Base-by-base conservation (phyloP, 2,888 invertebrate species). In the Artemia sinica region DNA sequence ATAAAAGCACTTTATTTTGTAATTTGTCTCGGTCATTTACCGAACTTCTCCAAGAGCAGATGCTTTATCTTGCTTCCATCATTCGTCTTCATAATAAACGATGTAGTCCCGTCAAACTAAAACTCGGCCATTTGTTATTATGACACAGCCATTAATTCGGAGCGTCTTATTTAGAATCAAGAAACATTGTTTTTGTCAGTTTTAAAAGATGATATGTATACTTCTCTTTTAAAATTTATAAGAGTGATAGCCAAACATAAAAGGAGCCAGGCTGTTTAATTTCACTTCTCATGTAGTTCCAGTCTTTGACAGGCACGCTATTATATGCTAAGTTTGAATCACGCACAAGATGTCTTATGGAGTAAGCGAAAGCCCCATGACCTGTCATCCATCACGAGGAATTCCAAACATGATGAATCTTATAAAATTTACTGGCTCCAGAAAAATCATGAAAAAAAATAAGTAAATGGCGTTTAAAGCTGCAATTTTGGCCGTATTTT, bases 121-220 rank as follows among this genome's bases (percentile, higher is more conserved):
- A 58, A 58, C 63, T 58, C 10, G 63, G 63, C 28, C 63, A 58
- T 58, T 58, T 28, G 63, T 58, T 58, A 58, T 58, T 58, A 58
- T 58, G 63, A 58, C 63, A 58, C 12, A 11, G 28, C 12, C 63
- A 58, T 58, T 58, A 58, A 58, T 58, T 58, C 28, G 8, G 28
- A 58, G 63, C 10, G 63, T 58, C 63, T 58, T 58, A 58, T 58
- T 58, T 58, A 58, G 63, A 58, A 58, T 58, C 63, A 58, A 58
- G 63, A 58, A 9, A 58, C 14, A 58, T 58, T 58, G 63, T 28
- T 58, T 58, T 58, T 58, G 63, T 58, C 63, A 58, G 63, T 28
- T 58, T 58, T 58, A 58, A 58, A 58, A 58, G 10, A 58, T 58
- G 63, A 58, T n/a, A 58, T 28, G 63, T 10, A 58, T 8, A 11